Conservation (phyloP, 64 coral and sea anemone genomes). For the Stichodactyla mertensii region DNA sequence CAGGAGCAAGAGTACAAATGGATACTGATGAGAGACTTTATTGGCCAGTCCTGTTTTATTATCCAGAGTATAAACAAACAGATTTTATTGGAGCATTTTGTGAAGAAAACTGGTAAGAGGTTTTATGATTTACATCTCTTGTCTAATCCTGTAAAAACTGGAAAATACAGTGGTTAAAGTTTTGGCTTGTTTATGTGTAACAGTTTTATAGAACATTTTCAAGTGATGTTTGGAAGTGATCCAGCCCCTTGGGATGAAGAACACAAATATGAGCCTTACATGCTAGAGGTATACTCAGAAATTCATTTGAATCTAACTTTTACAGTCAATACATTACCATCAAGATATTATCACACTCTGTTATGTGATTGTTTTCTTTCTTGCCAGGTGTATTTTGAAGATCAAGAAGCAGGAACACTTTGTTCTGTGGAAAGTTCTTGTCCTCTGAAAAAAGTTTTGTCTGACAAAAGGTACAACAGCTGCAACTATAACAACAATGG, state of each 20-base stretch:
- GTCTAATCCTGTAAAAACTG: too few species aligned
- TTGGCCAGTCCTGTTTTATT: conserved; percentile 70
- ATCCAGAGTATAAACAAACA: conserved; percentile 59
- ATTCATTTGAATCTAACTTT: too few species aligned
- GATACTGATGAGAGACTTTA: conserved; percentile 28
- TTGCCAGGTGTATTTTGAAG: conserved; percentile 51
- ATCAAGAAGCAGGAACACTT: conserved; percentile 7
- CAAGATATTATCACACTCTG: background rate
- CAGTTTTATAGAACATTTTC: conserved; percentile 56
- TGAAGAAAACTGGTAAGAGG: conserved; percentile 42
- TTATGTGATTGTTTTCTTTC: background rate
- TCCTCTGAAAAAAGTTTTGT: conserved; percentile 30
- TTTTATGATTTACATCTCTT: too few species aligned
- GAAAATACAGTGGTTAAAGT: too few species aligned
- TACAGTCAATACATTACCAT: too few species aligned
- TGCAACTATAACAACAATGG: background rate
- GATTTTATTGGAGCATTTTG: conserved; percentile 67
- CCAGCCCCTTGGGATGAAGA: conserved; percentile 52
- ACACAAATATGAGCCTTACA: conserved; percentile 39
- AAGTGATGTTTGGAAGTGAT: conserved; percentile 54
- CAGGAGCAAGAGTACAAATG: conserved; percentile 13
- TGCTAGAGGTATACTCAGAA: conserved; percentile 26
- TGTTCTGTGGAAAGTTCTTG: conserved; percentile 25
- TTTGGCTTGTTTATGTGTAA: background rate
- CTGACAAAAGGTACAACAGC: conserved; percentile 34